Percentiles rank a stretch among this genome's conserved stretches.
phyloP scores from a whole-genome alignment of 1,140 invertebrate species.

The Meloidogyne exigua region DNA sequence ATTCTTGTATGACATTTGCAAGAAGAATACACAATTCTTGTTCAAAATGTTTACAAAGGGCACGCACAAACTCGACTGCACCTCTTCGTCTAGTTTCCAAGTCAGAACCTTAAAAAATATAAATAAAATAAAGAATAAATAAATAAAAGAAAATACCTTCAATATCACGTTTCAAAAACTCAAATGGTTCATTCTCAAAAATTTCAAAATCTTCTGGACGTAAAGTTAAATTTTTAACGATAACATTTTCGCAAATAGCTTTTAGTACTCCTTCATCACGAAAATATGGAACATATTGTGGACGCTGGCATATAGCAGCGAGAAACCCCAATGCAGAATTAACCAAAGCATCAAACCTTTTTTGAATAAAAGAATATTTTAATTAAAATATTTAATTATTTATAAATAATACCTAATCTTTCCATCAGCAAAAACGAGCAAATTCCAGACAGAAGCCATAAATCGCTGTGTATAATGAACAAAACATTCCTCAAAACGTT shows the following conservation, averaged over 20 bases:
- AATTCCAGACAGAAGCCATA: conserved; percentile 86
- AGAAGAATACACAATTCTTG: conserved; percentile 41
- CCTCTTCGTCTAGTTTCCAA: conserved; percentile 88
- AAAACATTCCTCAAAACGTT: conserved; percentile 97
- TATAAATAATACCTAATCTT: conserved; percentile 67
- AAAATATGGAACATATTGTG: conserved; percentile 82
- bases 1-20: conserved; percentile 70
- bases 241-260: conserved; percentile 92
- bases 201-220: conserved; percentile 87
- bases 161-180: conserved; percentile 92
- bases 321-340: conserved; percentile 93
- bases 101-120: conserved; percentile 69
- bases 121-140: not conserved
- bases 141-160: conserved; percentile 72
- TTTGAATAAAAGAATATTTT: conserved; percentile 11
- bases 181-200: conserved; percentile 95
- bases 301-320: conserved; percentile 84
- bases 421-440: conserved; percentile 74
- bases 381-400: not conserved
- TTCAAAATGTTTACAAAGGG: conserved; percentile 72
- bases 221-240: conserved; percentile 96
- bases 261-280: conserved; percentile 80
- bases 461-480: conserved; percentile 80
- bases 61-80: conserved; percentile 90
- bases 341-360: conserved; percentile 70